Conservation (phyloP, 1,140 invertebrate genomes). For the Pteromalus puparum region DNA sequence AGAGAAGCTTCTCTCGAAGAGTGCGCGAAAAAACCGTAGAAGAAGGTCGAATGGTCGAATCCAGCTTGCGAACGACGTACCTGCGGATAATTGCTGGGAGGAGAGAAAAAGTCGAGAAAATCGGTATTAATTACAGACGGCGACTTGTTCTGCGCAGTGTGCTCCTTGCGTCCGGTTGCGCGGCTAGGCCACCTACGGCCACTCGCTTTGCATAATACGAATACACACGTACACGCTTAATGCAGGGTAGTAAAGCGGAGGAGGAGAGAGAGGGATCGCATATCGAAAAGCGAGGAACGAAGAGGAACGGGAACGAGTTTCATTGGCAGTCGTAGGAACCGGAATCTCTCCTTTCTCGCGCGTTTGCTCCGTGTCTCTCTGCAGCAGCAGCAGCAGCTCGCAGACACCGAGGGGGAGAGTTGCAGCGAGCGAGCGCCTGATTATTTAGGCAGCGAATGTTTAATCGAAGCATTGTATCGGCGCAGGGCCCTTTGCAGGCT, state of each 20-base stretch:
- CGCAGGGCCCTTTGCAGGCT: slow-evolving; percentile 45
- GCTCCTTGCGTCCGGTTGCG: slow-evolving; percentile 60
- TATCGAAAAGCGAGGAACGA: slow-evolving; percentile 62
- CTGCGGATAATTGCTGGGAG: slow-evolving; percentile 55
- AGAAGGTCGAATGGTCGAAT: too few species aligned
- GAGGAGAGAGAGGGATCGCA: slow-evolving; percentile 51
- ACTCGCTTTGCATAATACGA: slow-evolving; percentile 70
- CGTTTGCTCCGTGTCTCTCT: slow-evolving; percentile 31
- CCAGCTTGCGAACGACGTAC: too few species aligned
- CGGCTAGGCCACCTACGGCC: slow-evolving; percentile 70
- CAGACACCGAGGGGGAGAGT: background rate
- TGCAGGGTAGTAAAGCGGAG: slow-evolving; percentile 57
- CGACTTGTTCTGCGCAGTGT: background rate
- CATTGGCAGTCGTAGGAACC: slow-evolving; percentile 64
- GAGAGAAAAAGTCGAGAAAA: slow-evolving; percentile 53
- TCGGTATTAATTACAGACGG: slow-evolving; percentile 69
- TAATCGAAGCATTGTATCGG: slow-evolving; percentile 75
- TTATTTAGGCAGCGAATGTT: slow-evolving; percentile 76
- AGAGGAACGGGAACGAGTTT: slow-evolving; percentile 60
- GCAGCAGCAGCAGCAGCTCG: slow-evolving; percentile 31
- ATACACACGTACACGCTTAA: slow-evolving; percentile 58
- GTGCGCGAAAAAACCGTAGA: too few species aligned
- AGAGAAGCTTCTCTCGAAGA: too few species aligned
- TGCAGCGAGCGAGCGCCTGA: slow-evolving; percentile 62
- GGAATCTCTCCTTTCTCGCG: slow-evolving; percentile 57